A percentile compares a stretch with the other conserved stretches of the same genome.
These are phyloP conservation scores for Manis pentadactyla DNA, from an alignment of 2,797 vertebrate species.

Conservation along the genomic window DNA sequence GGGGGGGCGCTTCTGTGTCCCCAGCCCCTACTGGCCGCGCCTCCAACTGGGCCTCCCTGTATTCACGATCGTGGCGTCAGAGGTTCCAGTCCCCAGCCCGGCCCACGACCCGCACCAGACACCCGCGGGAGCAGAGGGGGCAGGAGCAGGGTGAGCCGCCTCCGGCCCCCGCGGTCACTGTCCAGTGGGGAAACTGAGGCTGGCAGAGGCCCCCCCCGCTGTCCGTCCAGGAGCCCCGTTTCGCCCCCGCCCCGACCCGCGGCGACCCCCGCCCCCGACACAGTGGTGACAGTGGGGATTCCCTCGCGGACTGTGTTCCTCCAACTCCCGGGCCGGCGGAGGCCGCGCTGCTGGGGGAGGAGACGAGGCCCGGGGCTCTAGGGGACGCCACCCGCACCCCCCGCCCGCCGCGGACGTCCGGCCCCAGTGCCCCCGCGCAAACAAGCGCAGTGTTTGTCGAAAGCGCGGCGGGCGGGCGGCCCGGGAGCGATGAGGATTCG, in stretches of 20 bases:
- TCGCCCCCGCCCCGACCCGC: not conserved
- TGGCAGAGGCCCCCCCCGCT: too few species aligned
- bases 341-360: not conserved
- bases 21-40: not conserved
- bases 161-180: not conserved
- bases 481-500: constrained; percentile 74
- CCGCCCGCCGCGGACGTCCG: not conserved
- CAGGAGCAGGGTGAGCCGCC: not conserved
- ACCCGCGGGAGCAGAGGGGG: too few species aligned
- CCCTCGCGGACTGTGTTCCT: not conserved
- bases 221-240: not conserved
- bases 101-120: too few species aligned
- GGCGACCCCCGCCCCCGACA: not conserved
- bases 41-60: not conserved
- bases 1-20: not conserved
- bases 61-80: too few species aligned
- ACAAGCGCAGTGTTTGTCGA: constrained; percentile 56
- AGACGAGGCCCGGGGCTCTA: not conserved
- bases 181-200: constrained; percentile 26
- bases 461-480: constrained; percentile 69
- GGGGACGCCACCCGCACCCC: not conserved
- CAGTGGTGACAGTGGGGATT: not conserved
- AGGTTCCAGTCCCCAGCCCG: not conserved
- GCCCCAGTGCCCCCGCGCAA: not conserved
- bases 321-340: not conserved